Conservation (phyloP, 2,888 invertebrate genomes). For the Monopis laevigella region DNA sequence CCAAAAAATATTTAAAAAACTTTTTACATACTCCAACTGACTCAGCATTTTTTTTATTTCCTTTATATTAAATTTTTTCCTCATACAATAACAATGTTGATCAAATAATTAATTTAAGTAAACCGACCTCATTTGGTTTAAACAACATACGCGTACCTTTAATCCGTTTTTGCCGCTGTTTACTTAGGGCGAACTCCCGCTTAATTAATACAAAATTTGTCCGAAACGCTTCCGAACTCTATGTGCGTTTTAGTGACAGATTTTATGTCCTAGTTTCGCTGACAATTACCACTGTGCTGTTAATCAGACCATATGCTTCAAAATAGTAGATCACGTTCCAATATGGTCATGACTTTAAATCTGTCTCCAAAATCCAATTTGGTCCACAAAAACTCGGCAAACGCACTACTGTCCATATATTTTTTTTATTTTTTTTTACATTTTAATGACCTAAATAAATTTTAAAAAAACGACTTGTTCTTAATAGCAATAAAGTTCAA, state of each 20-base stretch:
- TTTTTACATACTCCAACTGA: no score
- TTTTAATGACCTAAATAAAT: background rate
- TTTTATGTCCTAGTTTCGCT: background rate
- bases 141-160: constrained; percentile 1
- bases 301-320: background rate
- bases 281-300: constrained; percentile 1
- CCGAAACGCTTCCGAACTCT: no score
- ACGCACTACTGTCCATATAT: background rate
- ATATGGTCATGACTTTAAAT: no score
- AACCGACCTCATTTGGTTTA: constrained; percentile 1
- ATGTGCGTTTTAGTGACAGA: constrained; percentile 5
- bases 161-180: constrained; percentile 4
- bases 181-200: constrained; percentile 3
- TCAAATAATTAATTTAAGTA: constrained; percentile 7
- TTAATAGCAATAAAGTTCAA: background rate
- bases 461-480: background rate
- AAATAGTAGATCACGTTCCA: background rate
- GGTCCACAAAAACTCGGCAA: no score
- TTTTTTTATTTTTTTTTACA: background rate
- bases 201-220: constrained; percentile 12
- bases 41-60: no score
- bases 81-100: constrained; percentile 7
- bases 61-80: no score
- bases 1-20: no score
- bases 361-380: no score